A percentile compares a stretch with the other conserved stretches of the same genome.
Conservation (phyloP, 1,140 invertebrate genomes). For the Armadillidium nasatum region DNA sequence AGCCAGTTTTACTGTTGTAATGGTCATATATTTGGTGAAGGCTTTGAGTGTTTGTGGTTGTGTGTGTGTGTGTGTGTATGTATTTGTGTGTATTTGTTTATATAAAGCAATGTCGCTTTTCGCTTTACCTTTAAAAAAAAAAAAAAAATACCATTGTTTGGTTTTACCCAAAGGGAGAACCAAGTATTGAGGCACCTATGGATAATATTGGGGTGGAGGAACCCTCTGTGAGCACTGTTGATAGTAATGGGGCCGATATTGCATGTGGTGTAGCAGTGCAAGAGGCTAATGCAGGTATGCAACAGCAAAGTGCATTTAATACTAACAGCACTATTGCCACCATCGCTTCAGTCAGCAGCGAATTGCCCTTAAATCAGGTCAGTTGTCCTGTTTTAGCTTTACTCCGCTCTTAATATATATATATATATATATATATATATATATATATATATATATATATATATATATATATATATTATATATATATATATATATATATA, state of each 20-base stretch:
- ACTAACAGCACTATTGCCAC: not conserved
- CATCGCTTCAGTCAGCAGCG: not conserved
- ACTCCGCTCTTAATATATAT: no score
- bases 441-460: no score
- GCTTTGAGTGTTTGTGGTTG: not conserved
- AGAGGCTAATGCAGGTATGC: not conserved
- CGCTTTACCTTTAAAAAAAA: not conserved
- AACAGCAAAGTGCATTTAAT: not conserved
- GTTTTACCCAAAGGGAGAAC: not conserved
- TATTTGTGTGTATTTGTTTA: not conserved
- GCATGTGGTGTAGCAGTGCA: not conserved
- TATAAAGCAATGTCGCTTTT: not conserved
- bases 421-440: no score
- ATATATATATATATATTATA: no score
- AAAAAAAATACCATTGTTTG: not conserved
- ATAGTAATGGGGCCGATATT: not conserved
- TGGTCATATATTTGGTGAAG: no score
- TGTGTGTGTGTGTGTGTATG: not conserved
- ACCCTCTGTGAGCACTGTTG: not conserved
- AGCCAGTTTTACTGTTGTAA: no score
- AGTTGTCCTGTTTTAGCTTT: not conserved
- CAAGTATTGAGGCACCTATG: not conserved
- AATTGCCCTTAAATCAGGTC: not conserved
- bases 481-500: no score
- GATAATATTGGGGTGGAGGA: not conserved